Conservation (phyloP, 1,140 invertebrate genomes). For the Battus philenor region DNA sequence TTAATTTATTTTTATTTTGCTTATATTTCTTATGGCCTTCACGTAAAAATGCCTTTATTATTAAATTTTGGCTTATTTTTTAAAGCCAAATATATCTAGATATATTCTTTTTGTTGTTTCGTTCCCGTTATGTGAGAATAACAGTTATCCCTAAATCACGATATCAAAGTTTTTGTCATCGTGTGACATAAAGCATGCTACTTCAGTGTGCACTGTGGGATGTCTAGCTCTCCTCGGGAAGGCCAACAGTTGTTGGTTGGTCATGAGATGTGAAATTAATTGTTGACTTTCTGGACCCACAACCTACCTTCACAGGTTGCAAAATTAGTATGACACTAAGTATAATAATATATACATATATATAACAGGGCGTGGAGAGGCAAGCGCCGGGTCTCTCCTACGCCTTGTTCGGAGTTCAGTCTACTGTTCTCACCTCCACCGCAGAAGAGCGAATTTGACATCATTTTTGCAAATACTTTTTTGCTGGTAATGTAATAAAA, state of each 20-base stretch:
- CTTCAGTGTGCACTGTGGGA: conserved; percentile 14
- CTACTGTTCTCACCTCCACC: conserved; percentile 46
- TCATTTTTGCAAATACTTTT: no score
- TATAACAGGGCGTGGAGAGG: conserved; percentile 30
- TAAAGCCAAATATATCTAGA: no score
- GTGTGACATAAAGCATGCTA: conserved; percentile 1
- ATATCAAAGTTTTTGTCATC: conserved; percentile 16
- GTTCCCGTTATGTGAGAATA: no score
- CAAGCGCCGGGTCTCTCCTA: conserved; percentile 33
- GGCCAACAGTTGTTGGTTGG: conserved; percentile 23
- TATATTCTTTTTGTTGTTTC: no score
- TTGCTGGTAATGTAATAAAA: no score
- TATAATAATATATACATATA: no score
- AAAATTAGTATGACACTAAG: conserved; percentile 24
- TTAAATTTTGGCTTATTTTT: no score
- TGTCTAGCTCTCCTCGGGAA: conserved; percentile 48
- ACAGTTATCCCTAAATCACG: conserved; percentile 18
- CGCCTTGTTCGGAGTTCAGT: conserved; percentile 39
- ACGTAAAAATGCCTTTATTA: no score
- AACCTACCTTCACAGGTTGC: conserved; percentile 19
- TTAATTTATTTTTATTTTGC: no score
- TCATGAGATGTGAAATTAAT: conserved; percentile 23
- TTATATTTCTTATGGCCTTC: no score
- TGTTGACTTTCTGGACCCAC: conserved; percentile 16
- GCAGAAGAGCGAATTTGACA: conserved; percentile 47